phyloP scores from a whole-genome alignment of 2,888 invertebrate genomes.

The Ectobius pallidus region DNA sequence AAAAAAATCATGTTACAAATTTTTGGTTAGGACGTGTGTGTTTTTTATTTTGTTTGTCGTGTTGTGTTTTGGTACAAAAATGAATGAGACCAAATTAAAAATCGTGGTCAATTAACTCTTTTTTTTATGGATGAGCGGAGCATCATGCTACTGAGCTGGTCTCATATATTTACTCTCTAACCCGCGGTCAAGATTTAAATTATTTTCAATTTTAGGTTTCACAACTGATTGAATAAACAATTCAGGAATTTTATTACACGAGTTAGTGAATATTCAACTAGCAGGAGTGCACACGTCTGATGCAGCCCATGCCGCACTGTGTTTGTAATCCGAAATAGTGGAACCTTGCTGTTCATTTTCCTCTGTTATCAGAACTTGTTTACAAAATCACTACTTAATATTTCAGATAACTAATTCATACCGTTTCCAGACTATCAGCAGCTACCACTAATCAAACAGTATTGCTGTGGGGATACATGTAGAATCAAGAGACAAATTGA shows the following conservation, averaged over 20 bases:
- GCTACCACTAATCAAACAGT: too few species aligned
- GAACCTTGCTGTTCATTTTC: too few species aligned
- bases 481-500: too few species aligned
- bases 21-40: constrained; percentile 5
- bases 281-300: too few species aligned
- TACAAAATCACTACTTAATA: too few species aligned
- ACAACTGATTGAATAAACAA: not conserved
- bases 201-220: not conserved
- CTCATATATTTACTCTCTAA: not conserved
- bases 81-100: constrained; percentile 28
- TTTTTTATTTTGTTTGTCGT: constrained; percentile 3
- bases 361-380: too few species aligned
- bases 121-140: constrained; percentile 4
- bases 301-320: too few species aligned
- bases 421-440: too few species aligned
- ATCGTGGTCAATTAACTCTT: constrained; percentile 27
- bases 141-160: constrained; percentile 2
- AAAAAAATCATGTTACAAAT: constrained; percentile 37
- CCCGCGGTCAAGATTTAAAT: not conserved
- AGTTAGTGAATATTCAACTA: too few species aligned
- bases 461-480: too few species aligned
- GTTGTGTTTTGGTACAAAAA: constrained; percentile 15
- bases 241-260: not conserved
- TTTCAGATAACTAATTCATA: too few species aligned
- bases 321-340: too few species aligned